A percentile compares a stretch with the other conserved stretches of the same genome.
phyloP scores from a whole-genome alignment of 2,113 vertebrate genomes.

The Ptilonorhynchus violaceus region DNA sequence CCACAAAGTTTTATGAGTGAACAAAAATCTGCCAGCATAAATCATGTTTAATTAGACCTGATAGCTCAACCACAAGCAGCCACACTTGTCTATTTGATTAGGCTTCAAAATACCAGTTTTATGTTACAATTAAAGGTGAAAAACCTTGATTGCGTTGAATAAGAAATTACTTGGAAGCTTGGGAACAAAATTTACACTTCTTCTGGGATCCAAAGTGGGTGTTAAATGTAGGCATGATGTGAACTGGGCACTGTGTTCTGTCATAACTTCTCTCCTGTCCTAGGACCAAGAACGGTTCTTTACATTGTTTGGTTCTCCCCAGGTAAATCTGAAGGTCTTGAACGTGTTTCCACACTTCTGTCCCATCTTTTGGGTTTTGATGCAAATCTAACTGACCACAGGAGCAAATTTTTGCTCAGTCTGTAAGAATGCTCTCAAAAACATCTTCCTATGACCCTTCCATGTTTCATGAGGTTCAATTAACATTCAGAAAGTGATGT shows the following conservation, averaged over 20 bases:
- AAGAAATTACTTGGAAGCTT: background rate
- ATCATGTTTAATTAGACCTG: background rate
- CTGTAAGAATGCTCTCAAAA: background rate
- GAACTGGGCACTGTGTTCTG: background rate
- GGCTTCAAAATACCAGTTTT: background rate
- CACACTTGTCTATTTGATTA: background rate
- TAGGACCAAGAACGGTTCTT: background rate
- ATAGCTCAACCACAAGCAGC: background rate
- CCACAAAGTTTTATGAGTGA: background rate
- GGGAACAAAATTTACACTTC: background rate
- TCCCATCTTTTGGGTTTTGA: background rate
- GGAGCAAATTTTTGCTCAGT: background rate
- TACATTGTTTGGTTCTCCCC: background rate
- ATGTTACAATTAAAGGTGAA: background rate
- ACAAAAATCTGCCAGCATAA: background rate
- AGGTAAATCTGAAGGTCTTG: background rate
- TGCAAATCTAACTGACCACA: background rate
- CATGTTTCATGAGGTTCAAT: background rate
- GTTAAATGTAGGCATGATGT: background rate
- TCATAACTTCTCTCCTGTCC: background rate
- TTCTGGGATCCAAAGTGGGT: background rate
- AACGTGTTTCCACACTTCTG: background rate
- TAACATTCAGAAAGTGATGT: background rate
- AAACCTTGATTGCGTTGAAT: background rate
- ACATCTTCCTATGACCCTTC: background rate